Conservation (phyloP, 2,888 invertebrate genomes). For the Sycophila texana region DNA sequence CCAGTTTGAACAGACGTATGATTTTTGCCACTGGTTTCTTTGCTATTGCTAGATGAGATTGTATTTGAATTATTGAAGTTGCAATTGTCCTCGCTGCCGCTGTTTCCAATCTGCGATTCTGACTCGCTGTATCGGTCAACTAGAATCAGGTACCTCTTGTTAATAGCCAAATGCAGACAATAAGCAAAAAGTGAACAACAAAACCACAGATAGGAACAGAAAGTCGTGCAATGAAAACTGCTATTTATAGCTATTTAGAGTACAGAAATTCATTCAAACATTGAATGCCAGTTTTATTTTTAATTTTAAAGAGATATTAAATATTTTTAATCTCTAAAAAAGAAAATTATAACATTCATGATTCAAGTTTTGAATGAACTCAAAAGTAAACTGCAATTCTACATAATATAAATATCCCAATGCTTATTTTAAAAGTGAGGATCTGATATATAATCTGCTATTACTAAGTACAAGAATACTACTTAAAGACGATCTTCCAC, state of each 20-base stretch:
- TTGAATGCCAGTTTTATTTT: background rate
- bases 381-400: slow-evolving; percentile 54
- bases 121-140: slow-evolving; percentile 92
- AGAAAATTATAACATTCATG: slow-evolving; percentile 25
- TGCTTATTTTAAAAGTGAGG: slow-evolving; percentile 9
- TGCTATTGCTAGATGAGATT: slow-evolving; percentile 69
- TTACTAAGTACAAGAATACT: slow-evolving; percentile 37
- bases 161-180: slow-evolving; percentile 61
- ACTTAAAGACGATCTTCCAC: slow-evolving; percentile 57
- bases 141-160: slow-evolving; percentile 74
- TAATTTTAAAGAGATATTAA: background rate
- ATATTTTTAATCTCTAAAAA: slow-evolving; percentile 37
- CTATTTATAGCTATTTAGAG: background rate
- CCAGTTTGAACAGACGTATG: slow-evolving; percentile 69
- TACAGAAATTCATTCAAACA: background rate
- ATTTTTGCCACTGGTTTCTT: slow-evolving; percentile 73
- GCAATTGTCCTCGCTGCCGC: slow-evolving; percentile 78
- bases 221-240: slow-evolving; percentile 43
- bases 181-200: slow-evolving; percentile 53
- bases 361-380: slow-evolving; percentile 45
- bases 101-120: slow-evolving; percentile 85
- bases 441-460: slow-evolving; percentile 12
- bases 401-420: slow-evolving; percentile 9
- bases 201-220: slow-evolving; percentile 37
- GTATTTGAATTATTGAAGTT: slow-evolving; percentile 71